Conservation (phyloP, 2,888 invertebrate species). For the Tachystola acroxantha region DNA sequence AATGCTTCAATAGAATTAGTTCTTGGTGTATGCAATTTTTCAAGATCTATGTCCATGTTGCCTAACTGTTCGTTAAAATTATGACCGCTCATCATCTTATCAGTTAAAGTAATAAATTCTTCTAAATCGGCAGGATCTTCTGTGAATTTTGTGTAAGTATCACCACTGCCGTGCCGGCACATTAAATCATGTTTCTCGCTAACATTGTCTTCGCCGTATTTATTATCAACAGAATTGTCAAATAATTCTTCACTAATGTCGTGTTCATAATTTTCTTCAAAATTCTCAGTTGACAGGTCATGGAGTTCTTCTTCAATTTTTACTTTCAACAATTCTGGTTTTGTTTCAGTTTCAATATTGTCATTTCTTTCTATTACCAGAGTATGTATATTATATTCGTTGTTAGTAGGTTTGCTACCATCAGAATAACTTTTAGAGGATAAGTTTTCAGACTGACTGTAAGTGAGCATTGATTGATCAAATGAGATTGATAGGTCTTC, state of each 20-base stretch:
- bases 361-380: slow-evolving; percentile 1
- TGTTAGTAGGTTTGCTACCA: slow-evolving; percentile 11
- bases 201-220: slow-evolving; percentile 27
- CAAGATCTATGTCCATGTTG: slow-evolving; percentile 21
- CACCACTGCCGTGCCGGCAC: slow-evolving; percentile 60
- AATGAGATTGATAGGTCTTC: slow-evolving; percentile 24
- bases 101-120: slow-evolving; percentile 63
- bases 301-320: slow-evolving; percentile 25
- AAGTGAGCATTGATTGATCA: slow-evolving; percentile 19
- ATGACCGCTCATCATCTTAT: slow-evolving; percentile 49
- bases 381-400: neutral
- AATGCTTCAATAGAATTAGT: slow-evolving; percentile 60
- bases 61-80: slow-evolving; percentile 21
- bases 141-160: slow-evolving; percentile 68
- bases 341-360: slow-evolving; percentile 4
- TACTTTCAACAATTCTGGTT: slow-evolving; percentile 15
- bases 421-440: slow-evolving; percentile 18
- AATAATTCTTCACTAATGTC: slow-evolving; percentile 43
- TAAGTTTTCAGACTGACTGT: slow-evolving; percentile 23
- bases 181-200: slow-evolving; percentile 29
- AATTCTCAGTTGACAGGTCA: slow-evolving; percentile 42
- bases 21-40: slow-evolving; percentile 55
- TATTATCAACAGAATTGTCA: slow-evolving; percentile 42
- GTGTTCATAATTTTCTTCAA: slow-evolving; percentile 47
- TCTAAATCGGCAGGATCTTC: slow-evolving; percentile 60